Evolutionary conservation across 35 echinoderm and acorn worm genomes (phyloP).

Genomic region (Ptychodera flava): DNA sequence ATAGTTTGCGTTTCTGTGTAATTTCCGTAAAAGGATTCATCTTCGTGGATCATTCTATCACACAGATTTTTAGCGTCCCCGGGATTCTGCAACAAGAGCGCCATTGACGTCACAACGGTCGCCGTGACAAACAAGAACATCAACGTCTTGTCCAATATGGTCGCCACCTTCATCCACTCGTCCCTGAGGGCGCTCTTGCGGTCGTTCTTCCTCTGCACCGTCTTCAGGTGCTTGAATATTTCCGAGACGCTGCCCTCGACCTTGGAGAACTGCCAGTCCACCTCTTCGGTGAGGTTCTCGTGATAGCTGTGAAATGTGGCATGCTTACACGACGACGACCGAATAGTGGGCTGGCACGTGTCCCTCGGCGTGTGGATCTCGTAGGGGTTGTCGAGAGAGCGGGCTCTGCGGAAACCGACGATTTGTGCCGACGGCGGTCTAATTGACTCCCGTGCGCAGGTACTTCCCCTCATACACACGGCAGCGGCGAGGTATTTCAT

Average conservation of each 20-base stretch:
- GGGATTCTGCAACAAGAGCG: neutral
- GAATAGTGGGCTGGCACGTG: too few relatives aligned
- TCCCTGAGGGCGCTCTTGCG: neutral
- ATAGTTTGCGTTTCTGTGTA: too few relatives aligned
- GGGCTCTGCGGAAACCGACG: neutral
- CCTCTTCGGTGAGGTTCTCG: neutral
- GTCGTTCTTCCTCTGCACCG: neutral
- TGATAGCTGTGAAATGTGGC: neutral
- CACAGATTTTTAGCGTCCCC: neutral
- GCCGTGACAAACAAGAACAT: neutral
- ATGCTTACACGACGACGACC: neutral
- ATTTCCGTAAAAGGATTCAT: neutral
- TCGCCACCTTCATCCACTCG: neutral
- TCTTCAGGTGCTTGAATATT: neutral
- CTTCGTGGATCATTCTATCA: neutral
- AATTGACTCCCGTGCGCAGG: too few relatives aligned
- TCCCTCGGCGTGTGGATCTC: neutral
- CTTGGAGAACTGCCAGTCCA: neutral
- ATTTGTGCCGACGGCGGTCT: neutral
- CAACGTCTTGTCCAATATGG: neutral
- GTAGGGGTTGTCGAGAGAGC: neutral
- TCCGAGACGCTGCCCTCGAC: neutral
- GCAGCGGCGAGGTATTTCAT: slow-evolving; percentile 64
- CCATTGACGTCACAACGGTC: neutral
- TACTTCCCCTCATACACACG: slow-evolving; percentile 49